A percentile compares a stretch with the other conserved stretches of the same genome.
phyloP scores from a whole-genome alignment of 2,888 invertebrate species.

The Drosophila parthenogenetica region DNA sequence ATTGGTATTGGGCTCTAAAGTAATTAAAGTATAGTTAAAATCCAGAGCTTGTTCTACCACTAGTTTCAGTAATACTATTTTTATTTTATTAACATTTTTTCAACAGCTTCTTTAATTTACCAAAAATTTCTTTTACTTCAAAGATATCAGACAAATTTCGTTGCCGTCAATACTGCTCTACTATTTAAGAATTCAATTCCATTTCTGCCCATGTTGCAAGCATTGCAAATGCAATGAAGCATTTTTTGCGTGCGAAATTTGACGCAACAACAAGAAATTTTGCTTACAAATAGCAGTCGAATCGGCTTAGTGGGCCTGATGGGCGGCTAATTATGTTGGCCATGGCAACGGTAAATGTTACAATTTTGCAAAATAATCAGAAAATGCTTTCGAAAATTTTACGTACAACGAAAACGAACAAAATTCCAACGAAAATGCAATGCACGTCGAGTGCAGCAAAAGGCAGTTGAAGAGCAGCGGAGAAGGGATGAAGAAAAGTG shows the following conservation, averaged over 20 bases:
- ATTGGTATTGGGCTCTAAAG: no score
- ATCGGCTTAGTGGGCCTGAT: constrained; percentile 9
- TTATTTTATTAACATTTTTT: no score
- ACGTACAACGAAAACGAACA: constrained; percentile 60
- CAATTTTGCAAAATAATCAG: constrained; percentile 80
- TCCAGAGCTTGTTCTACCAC: no score
- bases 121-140: no score
- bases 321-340: constrained; percentile 63
- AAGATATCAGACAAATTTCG: neutral
- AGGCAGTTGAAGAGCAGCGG: no score
- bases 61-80: no score
- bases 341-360: constrained; percentile 57
- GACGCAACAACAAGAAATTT: constrained; percentile 34
- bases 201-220: constrained; percentile 27
- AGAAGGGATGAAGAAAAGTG: neutral
- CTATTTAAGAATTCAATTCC: neutral
- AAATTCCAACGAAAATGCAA: constrained; percentile 53
- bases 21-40: no score
- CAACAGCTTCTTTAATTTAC: no score
- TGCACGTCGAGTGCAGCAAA: neutral
- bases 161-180: neutral
- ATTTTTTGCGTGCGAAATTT: constrained; percentile 37
- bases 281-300: constrained; percentile 3
- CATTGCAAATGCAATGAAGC: constrained; percentile 52
- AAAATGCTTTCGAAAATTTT: constrained; percentile 71